Evolutionary conservation across 2,113 vertebrate genomes (phyloP).

Genomic region (Podarcis muralis): DNA sequence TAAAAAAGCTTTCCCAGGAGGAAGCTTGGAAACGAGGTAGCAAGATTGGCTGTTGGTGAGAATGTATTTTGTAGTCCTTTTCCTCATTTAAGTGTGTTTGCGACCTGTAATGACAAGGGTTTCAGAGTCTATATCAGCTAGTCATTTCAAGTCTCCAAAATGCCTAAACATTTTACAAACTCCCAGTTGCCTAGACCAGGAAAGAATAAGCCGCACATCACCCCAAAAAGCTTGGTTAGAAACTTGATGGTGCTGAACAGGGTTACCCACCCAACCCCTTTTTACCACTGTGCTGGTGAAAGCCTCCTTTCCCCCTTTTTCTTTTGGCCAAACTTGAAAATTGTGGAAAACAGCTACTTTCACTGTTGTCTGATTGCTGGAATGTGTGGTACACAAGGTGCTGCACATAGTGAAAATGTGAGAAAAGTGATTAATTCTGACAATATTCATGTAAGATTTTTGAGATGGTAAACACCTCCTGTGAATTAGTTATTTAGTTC

Average conservation of each 20-base stretch:
- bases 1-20: no score
- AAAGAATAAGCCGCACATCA: neutral
- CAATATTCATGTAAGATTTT: conserved; percentile 81
- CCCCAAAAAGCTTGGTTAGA: neutral
- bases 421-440: conserved; percentile 86
- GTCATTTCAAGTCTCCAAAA: neutral
- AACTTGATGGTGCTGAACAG: neutral
- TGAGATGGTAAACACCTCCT: conserved; percentile 84
- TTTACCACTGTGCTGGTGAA: neutral
- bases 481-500: conserved; percentile 83
- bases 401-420: conserved; percentile 78
- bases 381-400: conserved; percentile 77
- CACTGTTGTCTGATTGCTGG: conserved; percentile 73
- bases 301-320: conserved; percentile 33
- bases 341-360: conserved; percentile 58
- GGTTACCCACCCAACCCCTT: neutral
- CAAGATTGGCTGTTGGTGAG: no score
- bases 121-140: neutral
- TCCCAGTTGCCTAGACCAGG: neutral
- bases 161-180: neutral
- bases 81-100: neutral
- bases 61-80: neutral
- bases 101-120: neutral
- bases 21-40: no score
- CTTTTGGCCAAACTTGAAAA: conserved; percentile 35